These are phyloP conservation scores for Pangasianodon hypophthalmus DNA, from an alignment of 2,113 vertebrate species.

Conservation along the genomic window DNA sequence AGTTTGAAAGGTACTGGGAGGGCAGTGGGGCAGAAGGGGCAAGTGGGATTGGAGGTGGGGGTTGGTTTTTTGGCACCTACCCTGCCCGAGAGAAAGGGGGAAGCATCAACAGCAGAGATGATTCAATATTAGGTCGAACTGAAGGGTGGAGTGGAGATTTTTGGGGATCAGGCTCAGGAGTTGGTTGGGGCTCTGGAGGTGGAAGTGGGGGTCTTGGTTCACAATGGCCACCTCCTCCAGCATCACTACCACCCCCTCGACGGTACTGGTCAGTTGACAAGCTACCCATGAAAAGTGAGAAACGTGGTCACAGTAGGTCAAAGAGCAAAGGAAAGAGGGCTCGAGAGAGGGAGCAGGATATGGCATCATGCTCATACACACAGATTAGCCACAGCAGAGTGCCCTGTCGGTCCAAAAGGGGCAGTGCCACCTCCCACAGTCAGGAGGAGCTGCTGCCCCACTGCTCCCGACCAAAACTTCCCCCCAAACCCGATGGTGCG, in stretches of 20 bases:
- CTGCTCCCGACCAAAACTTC: conserved; percentile 73
- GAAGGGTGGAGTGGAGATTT: conserved; percentile 75
- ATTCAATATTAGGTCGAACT: conserved; percentile 72
- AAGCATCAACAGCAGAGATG: conserved; percentile 78
- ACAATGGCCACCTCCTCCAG: conserved; percentile 75
- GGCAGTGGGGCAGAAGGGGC: conserved; percentile 69
- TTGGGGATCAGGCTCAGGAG: conserved; percentile 73
- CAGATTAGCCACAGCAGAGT: conserved; percentile 77
- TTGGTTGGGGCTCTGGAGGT: conserved; percentile 76
- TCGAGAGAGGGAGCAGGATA: conserved; percentile 70
- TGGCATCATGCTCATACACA: conserved; percentile 77
- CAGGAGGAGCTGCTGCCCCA: conserved; percentile 84
- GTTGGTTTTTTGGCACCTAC: conserved; percentile 87
- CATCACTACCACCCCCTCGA: conserved; percentile 78
- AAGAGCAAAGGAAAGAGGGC: conserved; percentile 73
- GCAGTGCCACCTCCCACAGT: conserved; percentile 75
- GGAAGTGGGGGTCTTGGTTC: conserved; percentile 75
- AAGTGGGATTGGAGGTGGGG: conserved; percentile 74
- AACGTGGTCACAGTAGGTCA: conserved; percentile 75
- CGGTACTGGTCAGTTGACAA: conserved; percentile 92
- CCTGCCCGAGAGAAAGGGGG: conserved; percentile 83
- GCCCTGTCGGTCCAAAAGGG: conserved; percentile 76
- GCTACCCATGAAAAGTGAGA: conserved; percentile 83
- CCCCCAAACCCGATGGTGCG: conserved; percentile 73
- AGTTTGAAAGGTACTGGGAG: conserved; percentile 86